A percentile compares a stretch with the other conserved stretches of the same genome.
Conservation (phyloP, 2,888 invertebrate species). For the Leptogaster cylindrica region DNA sequence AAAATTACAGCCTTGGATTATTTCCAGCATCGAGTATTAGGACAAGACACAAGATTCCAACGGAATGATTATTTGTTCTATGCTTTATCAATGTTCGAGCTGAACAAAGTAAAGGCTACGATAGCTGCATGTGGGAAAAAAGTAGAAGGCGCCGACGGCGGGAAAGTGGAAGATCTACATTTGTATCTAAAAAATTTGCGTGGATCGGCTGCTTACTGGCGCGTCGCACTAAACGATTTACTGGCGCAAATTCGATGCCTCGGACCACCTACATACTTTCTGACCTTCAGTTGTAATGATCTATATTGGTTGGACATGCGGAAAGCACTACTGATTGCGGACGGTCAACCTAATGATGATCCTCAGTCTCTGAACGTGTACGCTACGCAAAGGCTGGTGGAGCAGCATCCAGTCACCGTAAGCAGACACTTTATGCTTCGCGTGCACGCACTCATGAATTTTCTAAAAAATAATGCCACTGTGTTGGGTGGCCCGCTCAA, state of each 20-base stretch:
- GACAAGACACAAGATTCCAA: constrained; percentile 36
- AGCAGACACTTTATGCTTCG: constrained; percentile 46
- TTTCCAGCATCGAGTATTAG: constrained; percentile 39
- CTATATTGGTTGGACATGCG: constrained; percentile 50
- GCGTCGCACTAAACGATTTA: constrained; percentile 49
- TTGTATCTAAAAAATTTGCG: constrained; percentile 50
- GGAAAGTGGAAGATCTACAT: constrained; percentile 50
- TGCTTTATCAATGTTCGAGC: constrained; percentile 34
- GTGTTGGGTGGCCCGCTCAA: constrained; percentile 44
- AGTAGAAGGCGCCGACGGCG: constrained; percentile 42
- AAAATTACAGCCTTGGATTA: constrained; percentile 40
- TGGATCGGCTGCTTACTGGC: constrained; percentile 49
- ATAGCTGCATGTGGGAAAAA: constrained; percentile 35
- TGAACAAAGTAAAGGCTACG: constrained; percentile 23
- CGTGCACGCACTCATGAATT: constrained; percentile 47
- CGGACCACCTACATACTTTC: constrained; percentile 51
- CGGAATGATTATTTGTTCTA: constrained; percentile 40
- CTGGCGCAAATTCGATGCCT: constrained; percentile 51
- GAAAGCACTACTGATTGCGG: constrained; percentile 51
- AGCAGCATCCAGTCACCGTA: constrained; percentile 24
- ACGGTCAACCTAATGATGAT: constrained; percentile 44
- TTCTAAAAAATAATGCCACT: constrained; percentile 25
- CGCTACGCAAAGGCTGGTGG: constrained; percentile 18
- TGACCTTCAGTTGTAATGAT: constrained; percentile 49
- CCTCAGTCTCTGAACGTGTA: constrained; percentile 28